Conservation (phyloP, 2,797 vertebrate genomes). For the Meda fulgida region DNA sequence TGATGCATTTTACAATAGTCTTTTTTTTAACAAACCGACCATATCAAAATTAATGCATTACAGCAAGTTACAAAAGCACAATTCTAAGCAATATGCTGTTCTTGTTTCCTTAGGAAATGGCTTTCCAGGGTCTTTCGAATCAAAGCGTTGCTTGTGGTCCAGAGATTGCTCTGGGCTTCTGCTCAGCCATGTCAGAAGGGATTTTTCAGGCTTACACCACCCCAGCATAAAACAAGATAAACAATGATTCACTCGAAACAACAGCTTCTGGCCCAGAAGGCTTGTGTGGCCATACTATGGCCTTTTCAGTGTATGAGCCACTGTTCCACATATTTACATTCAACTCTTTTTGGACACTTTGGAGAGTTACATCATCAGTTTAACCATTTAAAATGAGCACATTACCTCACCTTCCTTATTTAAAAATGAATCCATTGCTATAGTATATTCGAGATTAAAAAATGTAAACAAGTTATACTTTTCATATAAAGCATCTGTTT, state of each 20-base stretch:
- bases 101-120: conserved; percentile 6
- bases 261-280: conserved; percentile 2
- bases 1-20: neutral
- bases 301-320: neutral
- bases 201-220: conserved; percentile 13
- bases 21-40: neutral
- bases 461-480: neutral
- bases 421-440: neutral
- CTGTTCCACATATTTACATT: neutral
- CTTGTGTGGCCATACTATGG: neutral
- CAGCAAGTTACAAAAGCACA: neutral
- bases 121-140: neutral
- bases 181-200: neutral
- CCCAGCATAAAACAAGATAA: conserved; percentile 9
- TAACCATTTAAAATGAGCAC: neutral
- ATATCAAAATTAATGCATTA: neutral
- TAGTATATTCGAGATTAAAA: neutral
- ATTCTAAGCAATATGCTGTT: conserved; percentile 1
- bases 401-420: neutral
- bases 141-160: conserved; percentile 14
- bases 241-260: conserved; percentile 28
- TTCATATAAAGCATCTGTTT: neutral
- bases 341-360: neutral
- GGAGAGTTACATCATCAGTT: neutral
- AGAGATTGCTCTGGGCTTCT: conserved; percentile 27